Conservation (phyloP, 2,888 invertebrate genomes). For the Danaus chrysippus region DNA sequence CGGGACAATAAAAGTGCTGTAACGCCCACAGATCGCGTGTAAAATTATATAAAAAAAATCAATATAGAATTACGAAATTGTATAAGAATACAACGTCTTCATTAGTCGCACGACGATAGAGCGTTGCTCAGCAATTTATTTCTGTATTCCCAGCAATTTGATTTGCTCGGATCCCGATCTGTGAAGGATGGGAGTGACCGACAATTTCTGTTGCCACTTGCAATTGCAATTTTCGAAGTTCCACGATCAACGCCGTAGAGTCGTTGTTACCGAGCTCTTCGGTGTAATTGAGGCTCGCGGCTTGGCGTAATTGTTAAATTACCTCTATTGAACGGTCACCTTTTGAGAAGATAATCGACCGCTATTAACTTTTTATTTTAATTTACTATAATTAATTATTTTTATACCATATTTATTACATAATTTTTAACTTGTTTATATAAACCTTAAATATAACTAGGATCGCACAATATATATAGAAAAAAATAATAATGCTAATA, state of each 20-base stretch:
- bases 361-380: background rate
- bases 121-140: slow-evolving; percentile 54
- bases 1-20: slow-evolving; percentile 37
- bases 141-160: slow-evolving; percentile 64
- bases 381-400: background rate
- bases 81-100: slow-evolving; percentile 69
- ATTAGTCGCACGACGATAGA: slow-evolving; percentile 69
- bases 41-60: slow-evolving; percentile 73
- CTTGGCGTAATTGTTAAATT: slow-evolving; percentile 73
- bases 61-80: slow-evolving; percentile 65
- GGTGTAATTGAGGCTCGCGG: slow-evolving; percentile 66
- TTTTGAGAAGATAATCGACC: slow-evolving; percentile 21
- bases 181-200: slow-evolving; percentile 60
- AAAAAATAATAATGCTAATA: too few species aligned
- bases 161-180: slow-evolving; percentile 61
- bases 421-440: too few species aligned
- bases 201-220: slow-evolving; percentile 65
- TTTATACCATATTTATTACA: background rate
- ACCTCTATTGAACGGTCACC: slow-evolving; percentile 65
- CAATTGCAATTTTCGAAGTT: slow-evolving; percentile 61
- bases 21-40: slow-evolving; percentile 49
- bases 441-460: too few species aligned
- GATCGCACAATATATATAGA: too few species aligned
- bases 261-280: slow-evolving; percentile 51
- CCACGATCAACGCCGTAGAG: slow-evolving; percentile 56